A percentile compares a stretch with the other conserved stretches of the same genome.
Evolutionary conservation across 1,140 invertebrate species (phyloP).

Genomic region (Neuroterus valhalla): DNA sequence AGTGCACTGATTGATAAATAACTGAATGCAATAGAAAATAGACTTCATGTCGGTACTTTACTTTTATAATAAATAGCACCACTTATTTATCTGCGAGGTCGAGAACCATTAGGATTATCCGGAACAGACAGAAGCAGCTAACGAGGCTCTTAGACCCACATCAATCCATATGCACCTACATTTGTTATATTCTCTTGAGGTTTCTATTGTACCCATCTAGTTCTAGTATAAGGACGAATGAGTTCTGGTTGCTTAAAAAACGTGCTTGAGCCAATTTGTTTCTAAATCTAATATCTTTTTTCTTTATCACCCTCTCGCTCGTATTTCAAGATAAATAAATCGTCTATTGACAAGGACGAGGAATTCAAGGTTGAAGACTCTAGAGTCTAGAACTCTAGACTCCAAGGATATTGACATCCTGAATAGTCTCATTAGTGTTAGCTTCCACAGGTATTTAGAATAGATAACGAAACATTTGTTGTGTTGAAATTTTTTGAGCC

Average conservation of each 20-base stretch:
- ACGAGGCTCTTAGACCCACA: constrained; percentile 40
- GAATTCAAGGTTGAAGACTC: constrained; percentile 25
- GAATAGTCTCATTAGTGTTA: constrained; percentile 18
- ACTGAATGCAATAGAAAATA: background rate
- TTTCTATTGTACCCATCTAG: constrained; percentile 40
- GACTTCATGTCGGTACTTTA: background rate
- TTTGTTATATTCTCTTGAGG: constrained; percentile 39
- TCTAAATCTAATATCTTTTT: constrained; percentile 33
- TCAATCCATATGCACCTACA: constrained; percentile 25
- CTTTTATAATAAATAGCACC: background rate
- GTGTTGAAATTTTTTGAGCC: too few species aligned
- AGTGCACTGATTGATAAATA: too few species aligned
- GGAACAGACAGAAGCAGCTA: constrained; percentile 42
- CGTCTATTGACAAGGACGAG: constrained; percentile 15
- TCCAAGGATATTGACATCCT: constrained; percentile 14
- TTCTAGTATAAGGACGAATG: constrained; percentile 33
- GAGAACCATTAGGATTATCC: constrained; percentile 41
- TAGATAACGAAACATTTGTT: too few species aligned
- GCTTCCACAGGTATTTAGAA: background rate
- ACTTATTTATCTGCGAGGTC: constrained; percentile 27
- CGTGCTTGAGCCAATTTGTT: constrained; percentile 40
- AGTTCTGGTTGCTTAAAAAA: background rate
- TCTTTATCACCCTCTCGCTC: background rate
- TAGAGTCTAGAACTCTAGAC: background rate
- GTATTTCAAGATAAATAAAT: constrained; percentile 5